These are phyloP conservation scores for Pipra filicauda DNA, from an alignment of 2,113 vertebrate species.

Conservation along the genomic window DNA sequence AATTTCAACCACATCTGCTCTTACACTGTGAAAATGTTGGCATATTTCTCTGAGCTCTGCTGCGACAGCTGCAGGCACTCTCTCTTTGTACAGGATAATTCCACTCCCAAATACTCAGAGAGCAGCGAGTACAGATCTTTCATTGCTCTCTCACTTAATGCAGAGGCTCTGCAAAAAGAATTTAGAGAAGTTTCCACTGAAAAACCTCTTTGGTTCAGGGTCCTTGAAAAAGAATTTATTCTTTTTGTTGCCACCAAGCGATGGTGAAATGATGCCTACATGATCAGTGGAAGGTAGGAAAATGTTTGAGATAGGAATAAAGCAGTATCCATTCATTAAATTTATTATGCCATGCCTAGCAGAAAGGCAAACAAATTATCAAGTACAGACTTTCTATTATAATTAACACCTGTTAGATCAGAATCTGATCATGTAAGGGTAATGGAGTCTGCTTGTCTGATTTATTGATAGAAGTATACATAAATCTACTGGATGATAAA, in stretches of 20 bases:
- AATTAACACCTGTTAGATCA: not conserved
- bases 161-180: slow-evolving; percentile 11
- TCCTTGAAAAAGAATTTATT: not conserved
- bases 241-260: not conserved
- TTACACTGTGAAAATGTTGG: slow-evolving; percentile 69
- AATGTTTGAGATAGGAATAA: not conserved
- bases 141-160: not conserved
- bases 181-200: slow-evolving; percentile 37
- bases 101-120: not conserved
- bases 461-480: not conserved
- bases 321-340: not conserved
- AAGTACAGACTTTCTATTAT: not conserved
- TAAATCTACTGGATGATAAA: not conserved
- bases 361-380: not conserved
- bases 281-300: not conserved
- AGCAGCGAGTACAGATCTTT: not conserved
- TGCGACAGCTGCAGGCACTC: slow-evolving; percentile 68
- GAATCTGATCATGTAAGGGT: not conserved
- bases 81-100: slow-evolving; percentile 38
- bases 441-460: not conserved
- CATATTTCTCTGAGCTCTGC: slow-evolving; percentile 30
- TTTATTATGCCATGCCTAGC: not conserved
- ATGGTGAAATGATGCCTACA: accelerated
- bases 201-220: not conserved
- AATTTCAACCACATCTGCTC: slow-evolving; percentile 72